These are phyloP conservation scores for Odontocolon sp. DNA, from an alignment of 2,888 invertebrate genomes.

Conservation along the genomic window DNA sequence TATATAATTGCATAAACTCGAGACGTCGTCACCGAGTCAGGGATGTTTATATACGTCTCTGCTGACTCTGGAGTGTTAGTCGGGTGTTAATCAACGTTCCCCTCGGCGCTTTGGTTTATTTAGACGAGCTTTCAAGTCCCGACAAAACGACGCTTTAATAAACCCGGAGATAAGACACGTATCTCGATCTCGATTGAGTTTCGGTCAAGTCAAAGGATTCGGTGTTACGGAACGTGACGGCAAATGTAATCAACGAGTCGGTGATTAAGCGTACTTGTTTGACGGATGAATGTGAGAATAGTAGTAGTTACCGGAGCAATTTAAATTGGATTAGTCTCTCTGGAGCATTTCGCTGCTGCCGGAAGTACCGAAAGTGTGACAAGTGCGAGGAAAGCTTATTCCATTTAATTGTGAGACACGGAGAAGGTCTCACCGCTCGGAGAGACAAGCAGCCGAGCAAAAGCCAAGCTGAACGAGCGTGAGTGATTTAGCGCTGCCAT, in stretches of 20 bases:
- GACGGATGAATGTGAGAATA: too few relatives aligned
- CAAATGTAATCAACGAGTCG: slow-evolving; percentile 11
- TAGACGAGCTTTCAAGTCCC: slow-evolving; percentile 1
- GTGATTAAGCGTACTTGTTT: not conserved
- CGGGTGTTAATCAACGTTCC: too few relatives aligned
- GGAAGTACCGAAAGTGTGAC: slow-evolving; percentile 6
- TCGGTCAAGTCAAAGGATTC: too few relatives aligned
- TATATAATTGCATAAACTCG: slow-evolving; percentile 23
- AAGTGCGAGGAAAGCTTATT: not conserved
- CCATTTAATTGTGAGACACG: not conserved
- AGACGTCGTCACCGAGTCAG: too few relatives aligned
- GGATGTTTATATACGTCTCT: not conserved
- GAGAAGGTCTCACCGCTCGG: not conserved
- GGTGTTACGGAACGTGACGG: not conserved
- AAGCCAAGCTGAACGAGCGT: not conserved
- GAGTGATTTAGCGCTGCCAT: slow-evolving; percentile 37
- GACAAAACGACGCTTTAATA: not conserved
- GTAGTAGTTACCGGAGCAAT: not conserved
- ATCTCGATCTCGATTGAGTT: not conserved
- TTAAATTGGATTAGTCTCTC: not conserved
- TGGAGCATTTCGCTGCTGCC: too few relatives aligned
- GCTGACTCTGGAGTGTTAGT: too few relatives aligned
- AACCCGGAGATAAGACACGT: slow-evolving; percentile 3
- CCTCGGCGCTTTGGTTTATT: not conserved
- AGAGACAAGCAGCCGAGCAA: not conserved